Percentiles rank a stretch among this genome's conserved stretches.
These are phyloP conservation scores for Metaphire vulgaris DNA, from an alignment of 1,140 invertebrate species.

Conservation along the genomic window DNA sequence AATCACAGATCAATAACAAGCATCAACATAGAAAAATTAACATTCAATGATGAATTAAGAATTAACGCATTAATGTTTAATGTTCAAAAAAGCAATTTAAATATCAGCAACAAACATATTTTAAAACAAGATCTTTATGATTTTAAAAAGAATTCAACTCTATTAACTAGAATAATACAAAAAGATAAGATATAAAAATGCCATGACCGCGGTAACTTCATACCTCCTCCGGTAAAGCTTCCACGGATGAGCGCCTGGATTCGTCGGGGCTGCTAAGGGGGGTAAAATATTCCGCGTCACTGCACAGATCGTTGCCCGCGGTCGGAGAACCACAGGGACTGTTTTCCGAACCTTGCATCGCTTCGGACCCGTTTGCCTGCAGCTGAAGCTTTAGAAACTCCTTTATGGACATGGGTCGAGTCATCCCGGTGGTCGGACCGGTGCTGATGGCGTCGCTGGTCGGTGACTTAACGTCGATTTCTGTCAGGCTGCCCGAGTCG, in stretches of 20 bases:
- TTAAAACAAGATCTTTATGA: too few relatives aligned
- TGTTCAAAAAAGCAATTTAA: too few relatives aligned
- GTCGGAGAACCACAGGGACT: background rate
- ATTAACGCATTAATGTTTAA: too few relatives aligned
- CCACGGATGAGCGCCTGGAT: conserved; percentile 11
- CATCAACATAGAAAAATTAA: too few relatives aligned
- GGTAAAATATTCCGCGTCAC: conserved; percentile 18
- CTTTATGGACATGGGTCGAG: background rate
- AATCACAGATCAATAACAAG: too few relatives aligned
- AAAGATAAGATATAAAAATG: too few relatives aligned
- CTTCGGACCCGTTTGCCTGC: too few relatives aligned
- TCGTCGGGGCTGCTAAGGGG: conserved; percentile 18
- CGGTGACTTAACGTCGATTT: background rate
- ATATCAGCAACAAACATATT: too few relatives aligned
- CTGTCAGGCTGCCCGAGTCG: background rate
- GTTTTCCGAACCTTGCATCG: background rate
- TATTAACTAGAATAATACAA: too few relatives aligned
- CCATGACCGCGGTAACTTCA: too few relatives aligned
- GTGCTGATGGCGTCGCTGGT: background rate
- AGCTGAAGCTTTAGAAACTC: background rate
- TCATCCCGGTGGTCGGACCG: background rate
- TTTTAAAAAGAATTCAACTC: too few relatives aligned
- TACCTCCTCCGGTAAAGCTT: background rate
- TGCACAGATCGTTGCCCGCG: background rate
- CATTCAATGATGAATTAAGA: too few relatives aligned